These are phyloP conservation scores for Tribolium madens DNA, from an alignment of 1,140 invertebrate genomes.

Conservation along the genomic window DNA sequence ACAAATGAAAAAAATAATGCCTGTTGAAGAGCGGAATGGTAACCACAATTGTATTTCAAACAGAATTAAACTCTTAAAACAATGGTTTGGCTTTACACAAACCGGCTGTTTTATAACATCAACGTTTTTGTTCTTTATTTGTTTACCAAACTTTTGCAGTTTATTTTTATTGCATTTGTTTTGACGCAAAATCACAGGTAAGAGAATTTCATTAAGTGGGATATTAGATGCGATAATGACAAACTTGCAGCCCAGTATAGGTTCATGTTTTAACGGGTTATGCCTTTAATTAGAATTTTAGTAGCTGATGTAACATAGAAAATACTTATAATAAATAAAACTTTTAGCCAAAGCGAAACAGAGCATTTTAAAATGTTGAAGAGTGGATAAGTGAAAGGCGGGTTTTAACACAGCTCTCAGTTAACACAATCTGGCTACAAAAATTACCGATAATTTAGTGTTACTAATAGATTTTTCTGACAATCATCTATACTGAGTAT, in stretches of 20 bases:
- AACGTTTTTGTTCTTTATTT: too few relatives aligned
- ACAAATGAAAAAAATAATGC: slow-evolving; percentile 5
- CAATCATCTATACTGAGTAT: too few relatives aligned
- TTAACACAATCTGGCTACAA: too few relatives aligned
- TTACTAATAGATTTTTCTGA: too few relatives aligned
- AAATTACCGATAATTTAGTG: too few relatives aligned
- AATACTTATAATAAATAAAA: too few relatives aligned
- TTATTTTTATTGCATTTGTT: neutral
- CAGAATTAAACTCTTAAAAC: neutral
- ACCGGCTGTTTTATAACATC: neutral
- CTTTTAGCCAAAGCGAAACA: too few relatives aligned
- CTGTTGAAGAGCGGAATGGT: neutral
- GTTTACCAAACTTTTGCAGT: neutral
- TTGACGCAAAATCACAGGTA: neutral
- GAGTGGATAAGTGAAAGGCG: too few relatives aligned
- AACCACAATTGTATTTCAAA: neutral
- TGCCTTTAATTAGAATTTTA: neutral
- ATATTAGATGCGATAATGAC: neutral
- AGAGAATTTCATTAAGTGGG: neutral
- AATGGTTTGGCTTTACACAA: neutral
- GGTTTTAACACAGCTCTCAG: too few relatives aligned
- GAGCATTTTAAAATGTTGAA: too few relatives aligned
- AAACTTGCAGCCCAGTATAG: neutral
- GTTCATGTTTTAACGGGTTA: neutral
- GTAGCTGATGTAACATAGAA: neutral